These are phyloP conservation scores for Popillia japonica DNA, from an alignment of 1,140 invertebrate species.

Conservation along the genomic window DNA sequence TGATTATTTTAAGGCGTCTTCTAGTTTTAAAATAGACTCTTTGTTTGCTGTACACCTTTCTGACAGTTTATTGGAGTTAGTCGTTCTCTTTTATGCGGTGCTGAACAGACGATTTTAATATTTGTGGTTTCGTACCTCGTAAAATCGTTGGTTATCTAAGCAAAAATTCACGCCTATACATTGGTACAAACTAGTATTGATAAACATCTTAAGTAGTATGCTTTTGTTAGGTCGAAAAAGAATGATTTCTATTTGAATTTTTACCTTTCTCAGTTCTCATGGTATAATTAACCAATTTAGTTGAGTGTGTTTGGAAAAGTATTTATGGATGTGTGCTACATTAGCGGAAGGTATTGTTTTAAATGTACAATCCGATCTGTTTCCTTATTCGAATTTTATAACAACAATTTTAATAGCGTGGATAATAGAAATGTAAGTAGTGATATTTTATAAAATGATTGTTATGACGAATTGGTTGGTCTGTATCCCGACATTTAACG, in stretches of 20 bases:
- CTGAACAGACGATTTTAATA: not conserved
- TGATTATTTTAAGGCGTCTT: not conserved
- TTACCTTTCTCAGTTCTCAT: not conserved
- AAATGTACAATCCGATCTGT: no score
- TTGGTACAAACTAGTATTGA: not conserved
- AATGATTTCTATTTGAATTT: conserved; percentile 4
- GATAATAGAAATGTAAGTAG: no score
- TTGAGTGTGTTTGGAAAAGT: no score
- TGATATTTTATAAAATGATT: no score
- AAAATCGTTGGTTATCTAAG: not conserved
- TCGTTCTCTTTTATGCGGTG: not conserved
- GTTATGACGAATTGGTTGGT: no score
- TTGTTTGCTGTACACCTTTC: not conserved
- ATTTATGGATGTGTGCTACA: no score
- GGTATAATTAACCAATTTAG: conserved; percentile 14
- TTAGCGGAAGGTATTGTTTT: no score
- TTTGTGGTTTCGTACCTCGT: conserved; percentile 11
- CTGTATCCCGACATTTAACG: no score
- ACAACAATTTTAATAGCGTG: no score
- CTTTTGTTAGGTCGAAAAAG: not conserved
- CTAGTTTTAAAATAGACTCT: not conserved
- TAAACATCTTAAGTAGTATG: conserved; percentile 15
- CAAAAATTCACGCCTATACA: conserved; percentile 26
- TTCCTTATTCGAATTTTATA: no score
- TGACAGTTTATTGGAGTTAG: not conserved